Percentiles rank a stretch among this genome's conserved stretches.
phyloP scores from a whole-genome alignment of 2,797 vertebrate genomes.

The Petrocephalus schoutedeni region DNA sequence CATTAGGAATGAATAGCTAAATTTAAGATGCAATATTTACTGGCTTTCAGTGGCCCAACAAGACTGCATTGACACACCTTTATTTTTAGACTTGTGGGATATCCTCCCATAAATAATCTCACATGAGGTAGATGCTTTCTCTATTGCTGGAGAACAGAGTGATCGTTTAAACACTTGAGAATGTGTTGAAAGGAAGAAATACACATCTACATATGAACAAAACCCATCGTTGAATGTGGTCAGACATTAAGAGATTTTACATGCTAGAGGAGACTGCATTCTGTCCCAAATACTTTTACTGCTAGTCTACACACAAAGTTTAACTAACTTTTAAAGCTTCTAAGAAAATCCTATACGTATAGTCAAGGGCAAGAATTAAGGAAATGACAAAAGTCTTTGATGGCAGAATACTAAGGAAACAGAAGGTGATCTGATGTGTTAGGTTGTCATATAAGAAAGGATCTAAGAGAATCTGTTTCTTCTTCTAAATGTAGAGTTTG shows the following conservation, averaged over 20 bases:
- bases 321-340: not conserved
- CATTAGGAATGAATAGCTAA: conserved; percentile 55
- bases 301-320: conserved; percentile 48
- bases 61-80: conserved; percentile 64
- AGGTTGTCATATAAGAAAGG: not conserved
- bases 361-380: not conserved
- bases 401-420: not conserved
- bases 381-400: not conserved
- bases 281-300: conserved; percentile 22
- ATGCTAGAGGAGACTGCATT: conserved; percentile 27
- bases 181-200: not conserved
- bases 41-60: conserved; percentile 58
- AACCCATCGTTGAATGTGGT: not conserved
- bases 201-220: not conserved
- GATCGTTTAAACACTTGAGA: conserved; percentile 43
- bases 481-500: not conserved
- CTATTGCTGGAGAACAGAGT: conserved; percentile 53
- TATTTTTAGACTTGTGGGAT: conserved; percentile 54
- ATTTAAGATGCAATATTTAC: conserved; percentile 50
- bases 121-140: conserved; percentile 58
- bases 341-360: not conserved
- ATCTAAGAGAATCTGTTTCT: not conserved
- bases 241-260: not conserved
- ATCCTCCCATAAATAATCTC: conserved; percentile 65
- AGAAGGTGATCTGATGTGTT: not conserved